Base-by-base conservation (phyloP, 2,797 vertebrate species). In the Vireo griseus region DNA sequence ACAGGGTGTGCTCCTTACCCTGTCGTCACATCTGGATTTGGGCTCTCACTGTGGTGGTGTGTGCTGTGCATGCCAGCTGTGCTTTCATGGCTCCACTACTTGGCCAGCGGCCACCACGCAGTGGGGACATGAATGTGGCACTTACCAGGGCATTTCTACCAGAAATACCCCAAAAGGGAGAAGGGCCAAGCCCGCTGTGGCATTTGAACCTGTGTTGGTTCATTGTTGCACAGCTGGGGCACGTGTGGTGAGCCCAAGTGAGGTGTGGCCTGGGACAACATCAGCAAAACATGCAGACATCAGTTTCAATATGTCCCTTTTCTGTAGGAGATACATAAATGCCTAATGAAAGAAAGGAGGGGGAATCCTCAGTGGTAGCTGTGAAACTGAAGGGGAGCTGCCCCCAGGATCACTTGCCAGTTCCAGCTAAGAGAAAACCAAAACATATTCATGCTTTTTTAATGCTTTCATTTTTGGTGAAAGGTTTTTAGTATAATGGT, bases 11-110 rank as follows among this genome's bases (percentile, higher is more conserved):
- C 66, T 76, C 77, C 55, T 54, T 29, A 12, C 25, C 62, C 11
- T 90, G 72, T 42, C 15, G 8, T 13, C 61, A 40, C 90, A 21
- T 61, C 47, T 74, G 69, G 40, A 10, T 73, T 74, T 39, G 69
- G 59, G 83, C 57, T 57, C 39, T 52, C 31, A 13, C 31, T 22
- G 68, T 57, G 44, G 12, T 17, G 50, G 8, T 26, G 7, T 7
- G 39, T 25, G 66, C 37, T 66, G 72, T 13, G 8, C 3, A 0
- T 0, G 0, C 58, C 75, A 71, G 44, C 58, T 57, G 59, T 50
- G 92, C 72, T 87, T 31, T 15, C 11, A 59, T 3, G 3, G 45
- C 72, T 51, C 61, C 47, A 16, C 35, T n/a, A 0, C 72, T 31
- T 15, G 5, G 57, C 74, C 52, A 37, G 66, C 1, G 11, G 20